phyloP scores from a whole-genome alignment of 2,888 invertebrate species.

The Psylliodes chrysocephalus region DNA sequence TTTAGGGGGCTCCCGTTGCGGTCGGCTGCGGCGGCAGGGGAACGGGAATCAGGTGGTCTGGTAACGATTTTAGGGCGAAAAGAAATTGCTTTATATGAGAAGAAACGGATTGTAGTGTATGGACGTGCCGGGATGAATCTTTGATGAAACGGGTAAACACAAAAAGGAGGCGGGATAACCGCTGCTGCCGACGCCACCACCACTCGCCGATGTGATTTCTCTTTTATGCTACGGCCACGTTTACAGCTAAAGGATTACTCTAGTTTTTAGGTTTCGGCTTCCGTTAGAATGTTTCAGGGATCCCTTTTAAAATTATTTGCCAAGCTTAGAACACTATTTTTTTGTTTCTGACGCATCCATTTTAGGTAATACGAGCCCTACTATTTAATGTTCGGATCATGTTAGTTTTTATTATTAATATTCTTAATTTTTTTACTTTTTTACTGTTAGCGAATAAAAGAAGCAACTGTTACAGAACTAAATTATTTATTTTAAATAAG shows the following conservation, averaged over 20 bases:
- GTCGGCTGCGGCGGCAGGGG: not conserved
- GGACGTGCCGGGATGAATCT: constrained; percentile 31
- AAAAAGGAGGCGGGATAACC: constrained; percentile 15
- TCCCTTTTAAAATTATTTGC: not conserved
- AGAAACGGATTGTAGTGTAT: constrained; percentile 29
- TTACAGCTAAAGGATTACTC: constrained; percentile 13
- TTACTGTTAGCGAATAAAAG: too few species aligned
- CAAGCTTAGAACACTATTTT: too few species aligned
- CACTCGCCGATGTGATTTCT: constrained; percentile 18
- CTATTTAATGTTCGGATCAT: too few species aligned
- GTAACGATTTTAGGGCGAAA: constrained; percentile 32
- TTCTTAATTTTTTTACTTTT: too few species aligned
- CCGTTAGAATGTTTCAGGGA: not conserved
- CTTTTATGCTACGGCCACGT: constrained; percentile 17
- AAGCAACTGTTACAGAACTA: too few species aligned
- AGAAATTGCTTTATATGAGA: constrained; percentile 33
- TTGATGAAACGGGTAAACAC: constrained; percentile 32
- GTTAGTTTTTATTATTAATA: too few species aligned
- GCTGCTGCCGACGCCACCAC: constrained; percentile 2
- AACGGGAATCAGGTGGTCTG: constrained; percentile 22
- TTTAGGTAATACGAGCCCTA: too few species aligned
- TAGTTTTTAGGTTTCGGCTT: constrained; percentile 9
- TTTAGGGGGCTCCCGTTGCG: constrained; percentile 20
- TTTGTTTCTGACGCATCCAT: too few species aligned
- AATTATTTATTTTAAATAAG: too few species aligned